These are phyloP conservation scores for Microtus oregoni DNA, from an alignment of 2,113 vertebrate genomes.

Conservation along the genomic window DNA sequence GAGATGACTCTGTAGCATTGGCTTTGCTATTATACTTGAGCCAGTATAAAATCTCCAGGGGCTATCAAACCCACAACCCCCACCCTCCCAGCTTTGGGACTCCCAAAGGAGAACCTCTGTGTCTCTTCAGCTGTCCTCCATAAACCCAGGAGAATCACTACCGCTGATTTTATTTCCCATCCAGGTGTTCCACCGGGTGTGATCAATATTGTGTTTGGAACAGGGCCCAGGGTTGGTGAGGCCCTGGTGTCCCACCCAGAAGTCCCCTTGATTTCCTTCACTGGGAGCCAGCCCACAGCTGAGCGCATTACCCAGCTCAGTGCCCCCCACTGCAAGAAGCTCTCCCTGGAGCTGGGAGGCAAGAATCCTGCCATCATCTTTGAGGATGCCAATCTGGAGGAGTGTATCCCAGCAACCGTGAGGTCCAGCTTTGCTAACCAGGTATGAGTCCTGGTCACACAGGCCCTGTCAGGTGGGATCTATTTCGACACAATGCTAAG, in stretches of 20 bases:
- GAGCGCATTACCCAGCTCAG: constrained; percentile 91
- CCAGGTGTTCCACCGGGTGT: constrained; percentile 95
- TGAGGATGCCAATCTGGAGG: constrained; percentile 92
- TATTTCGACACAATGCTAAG: not conserved
- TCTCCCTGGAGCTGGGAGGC: constrained; percentile 96
- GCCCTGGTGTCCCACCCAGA: constrained; percentile 95
- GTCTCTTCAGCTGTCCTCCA: not conserved
- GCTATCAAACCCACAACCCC: not conserved
- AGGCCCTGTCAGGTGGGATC: not conserved
- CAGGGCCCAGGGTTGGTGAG: constrained; percentile 89
- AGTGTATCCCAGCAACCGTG: constrained; percentile 92
- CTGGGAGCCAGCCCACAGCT: constrained; percentile 95
- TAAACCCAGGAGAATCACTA: not conserved
- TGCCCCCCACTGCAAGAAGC: constrained; percentile 94
- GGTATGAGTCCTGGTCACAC: constrained; percentile 81
- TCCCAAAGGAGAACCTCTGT: not conserved
- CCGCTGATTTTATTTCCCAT: not conserved
- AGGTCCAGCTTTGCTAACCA: constrained; percentile 98
- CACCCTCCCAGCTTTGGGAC: not conserved
- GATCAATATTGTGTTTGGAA: constrained; percentile 96
- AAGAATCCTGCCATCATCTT: constrained; percentile 97
- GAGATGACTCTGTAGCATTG: not conserved
- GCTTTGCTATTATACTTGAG: not conserved
- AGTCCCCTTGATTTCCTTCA: constrained; percentile 95
- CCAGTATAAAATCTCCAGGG: not conserved